Evolutionary conservation across 2,888 invertebrate genomes (phyloP), one percentile per base, ranked within the genome.

Genomic region (Callinectes sapidus): DNA sequence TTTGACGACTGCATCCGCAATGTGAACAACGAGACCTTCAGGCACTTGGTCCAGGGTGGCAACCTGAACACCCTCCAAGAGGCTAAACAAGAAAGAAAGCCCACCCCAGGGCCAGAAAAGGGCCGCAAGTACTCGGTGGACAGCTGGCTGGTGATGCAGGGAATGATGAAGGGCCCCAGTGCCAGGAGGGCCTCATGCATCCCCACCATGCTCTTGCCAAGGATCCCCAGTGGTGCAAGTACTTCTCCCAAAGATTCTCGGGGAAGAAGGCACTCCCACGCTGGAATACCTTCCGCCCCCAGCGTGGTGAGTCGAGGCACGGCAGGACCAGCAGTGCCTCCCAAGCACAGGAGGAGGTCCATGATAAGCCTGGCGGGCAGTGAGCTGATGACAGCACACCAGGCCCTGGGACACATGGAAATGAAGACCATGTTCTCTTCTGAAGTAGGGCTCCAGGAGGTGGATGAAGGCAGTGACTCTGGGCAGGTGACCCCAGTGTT

Each of bases 1-100:
- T 16, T 86, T 23, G 93, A 93, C 87, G 61, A 93, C 77, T 87
- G 91, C 54, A 91, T 93, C 14, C 39, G 89, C 18, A 93, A 93
- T 90, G 89, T 93, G 77, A 93, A 91, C 93, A 93, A 93, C 61
- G 71, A 89, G 86, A 90, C 90, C 1, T 93, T 91, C 61, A 28
- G 87, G n/a, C 55, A 91, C 28, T 87, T 93, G n/a, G 13, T 35
- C 39, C 87, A 93, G 61, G 71, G 91, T 71, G 91, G 93, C 10
- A 93, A 93, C 42, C n/a, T 93, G 66, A 93, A 93, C 87, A 90
- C 87, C 23, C 90, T 61, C 13, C 66, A 85, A 23, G 77, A 86
- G 86, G 32, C 61, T 16, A 28, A 91, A n/a, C 28, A 91, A n/a
- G 16, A 23, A 48, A 71, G 28, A 77, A 16, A 35, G 48, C 48